These are phyloP conservation scores for Lasioglossum pauxillum DNA, from an alignment of 2,888 invertebrate genomes.

Conservation along the genomic window DNA sequence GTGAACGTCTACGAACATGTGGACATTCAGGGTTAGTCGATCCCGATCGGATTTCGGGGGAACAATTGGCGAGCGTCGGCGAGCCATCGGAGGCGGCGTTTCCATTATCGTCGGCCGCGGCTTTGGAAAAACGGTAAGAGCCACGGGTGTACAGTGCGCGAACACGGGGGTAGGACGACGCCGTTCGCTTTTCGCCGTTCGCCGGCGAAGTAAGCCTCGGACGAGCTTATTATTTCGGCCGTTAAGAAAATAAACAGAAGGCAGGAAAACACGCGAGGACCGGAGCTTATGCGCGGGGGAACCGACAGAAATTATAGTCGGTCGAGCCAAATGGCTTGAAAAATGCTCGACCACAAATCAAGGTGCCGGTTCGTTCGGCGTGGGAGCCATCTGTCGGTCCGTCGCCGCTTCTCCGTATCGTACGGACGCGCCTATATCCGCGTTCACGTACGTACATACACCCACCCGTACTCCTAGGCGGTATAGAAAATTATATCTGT, in stretches of 20 bases:
- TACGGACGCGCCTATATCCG: background rate
- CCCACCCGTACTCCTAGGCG: background rate
- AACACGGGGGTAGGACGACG: background rate
- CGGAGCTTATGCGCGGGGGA: slow-evolving; percentile 49
- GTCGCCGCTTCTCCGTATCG: slow-evolving; percentile 44
- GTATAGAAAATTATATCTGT: background rate
- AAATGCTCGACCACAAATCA: slow-evolving; percentile 83
- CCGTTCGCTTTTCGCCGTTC: background rate
- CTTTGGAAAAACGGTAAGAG: slow-evolving; percentile 26
- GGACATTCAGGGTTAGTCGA: too few relatives aligned
- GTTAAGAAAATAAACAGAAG: slow-evolving; percentile 82
- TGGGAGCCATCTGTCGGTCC: slow-evolving; percentile 75
- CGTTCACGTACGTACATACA: background rate
- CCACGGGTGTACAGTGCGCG: background rate
- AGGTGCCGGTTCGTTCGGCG: slow-evolving; percentile 74
- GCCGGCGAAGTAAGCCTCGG: slow-evolving; percentile 50
- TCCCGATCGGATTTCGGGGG: background rate
- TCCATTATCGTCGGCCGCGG: background rate
- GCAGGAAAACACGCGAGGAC: slow-evolving; percentile 72
- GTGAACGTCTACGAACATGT: too few relatives aligned
- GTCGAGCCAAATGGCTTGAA: slow-evolving; percentile 82
- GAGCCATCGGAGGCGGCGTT: background rate
- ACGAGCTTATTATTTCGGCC: slow-evolving; percentile 79
- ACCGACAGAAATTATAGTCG: slow-evolving; percentile 74
- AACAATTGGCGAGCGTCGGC: background rate